phyloP scores from a whole-genome alignment of 2,797 vertebrate species.

The Sebastes goodei region DNA sequence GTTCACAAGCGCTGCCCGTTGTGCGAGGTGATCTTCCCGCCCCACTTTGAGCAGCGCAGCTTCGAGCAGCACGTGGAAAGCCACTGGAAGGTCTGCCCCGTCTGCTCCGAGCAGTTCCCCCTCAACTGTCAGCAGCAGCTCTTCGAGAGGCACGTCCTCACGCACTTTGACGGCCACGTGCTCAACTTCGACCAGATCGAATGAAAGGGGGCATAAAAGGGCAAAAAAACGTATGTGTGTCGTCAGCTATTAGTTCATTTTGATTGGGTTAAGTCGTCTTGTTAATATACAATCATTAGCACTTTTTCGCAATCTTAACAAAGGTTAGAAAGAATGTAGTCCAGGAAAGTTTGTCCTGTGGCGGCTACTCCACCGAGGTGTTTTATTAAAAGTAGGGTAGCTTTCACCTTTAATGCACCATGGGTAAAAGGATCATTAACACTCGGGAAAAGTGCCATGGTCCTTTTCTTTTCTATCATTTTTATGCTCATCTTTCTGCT shows the following conservation, averaged over 20 bases:
- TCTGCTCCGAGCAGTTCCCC: conserved; percentile 96
- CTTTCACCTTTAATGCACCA: conserved; percentile 26
- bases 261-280: conserved; percentile 30
- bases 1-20: conserved; percentile 95
- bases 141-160: conserved; percentile 96
- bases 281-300: conserved; percentile 56
- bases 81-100: conserved; percentile 98
- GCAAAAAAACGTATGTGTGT: background rate
- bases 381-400: conserved; percentile 15
- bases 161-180: conserved; percentile 94
- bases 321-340: conserved; percentile 54
- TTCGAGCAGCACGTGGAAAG: conserved; percentile 97
- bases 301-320: conserved; percentile 46
- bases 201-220: conserved; percentile 19
- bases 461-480: conserved; percentile 43
- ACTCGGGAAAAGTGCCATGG: background rate
- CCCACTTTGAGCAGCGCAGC: conserved; percentile 95
- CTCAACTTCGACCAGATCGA: conserved; percentile 92
- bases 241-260: conserved; percentile 40
- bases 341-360: background rate
- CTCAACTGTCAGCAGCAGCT: conserved; percentile 93
- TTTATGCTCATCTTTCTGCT: conserved; percentile 54
- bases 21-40: conserved; percentile 95
- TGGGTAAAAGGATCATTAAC: conserved; percentile 3
- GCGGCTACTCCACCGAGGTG: background rate